Percentiles rank a stretch among this genome's conserved stretches.
phyloP scores from a whole-genome alignment of 2,797 vertebrate genomes.

The Pipistrellus pygmaeus region DNA sequence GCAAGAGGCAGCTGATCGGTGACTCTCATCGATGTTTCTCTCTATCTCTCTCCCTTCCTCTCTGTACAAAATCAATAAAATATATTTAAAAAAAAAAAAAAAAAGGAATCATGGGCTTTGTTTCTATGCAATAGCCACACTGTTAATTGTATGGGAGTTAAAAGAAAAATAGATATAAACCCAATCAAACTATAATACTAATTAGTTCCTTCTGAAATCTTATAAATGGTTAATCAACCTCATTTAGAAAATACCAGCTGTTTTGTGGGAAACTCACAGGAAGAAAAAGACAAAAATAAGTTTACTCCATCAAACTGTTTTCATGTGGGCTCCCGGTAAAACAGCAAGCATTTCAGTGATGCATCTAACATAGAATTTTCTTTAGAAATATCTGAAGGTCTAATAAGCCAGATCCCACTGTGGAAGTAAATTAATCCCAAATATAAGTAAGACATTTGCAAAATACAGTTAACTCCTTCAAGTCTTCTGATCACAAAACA shows the following conservation, averaged over 20 bases:
- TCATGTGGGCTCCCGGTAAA: background rate
- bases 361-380: conserved; percentile 76
- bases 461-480: conserved; percentile 68
- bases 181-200: conserved; percentile 64
- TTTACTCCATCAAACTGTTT: conserved; percentile 60
- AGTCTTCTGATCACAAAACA: conserved; percentile 36
- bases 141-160: too few species aligned
- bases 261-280: conserved; percentile 64
- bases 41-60: too few species aligned
- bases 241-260: conserved; percentile 73
- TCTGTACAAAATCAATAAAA: too few species aligned
- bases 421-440: conserved; percentile 68
- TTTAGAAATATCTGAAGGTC: conserved; percentile 67
- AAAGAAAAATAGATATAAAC: conserved; percentile 33
- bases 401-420: conserved; percentile 71
- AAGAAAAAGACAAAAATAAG: conserved; percentile 73
- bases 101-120: background rate
- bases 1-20: too few species aligned
- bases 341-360: conserved; percentile 45
- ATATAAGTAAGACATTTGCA: conserved; percentile 61
- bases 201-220: conserved; percentile 72
- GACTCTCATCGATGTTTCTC: too few species aligned
- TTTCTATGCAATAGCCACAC: background rate
- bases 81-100: too few species aligned
- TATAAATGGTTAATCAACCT: conserved; percentile 65